Percentiles rank a stretch among this genome's conserved stretches.
phyloP scores from a whole-genome alignment of 2,797 vertebrate genomes.

The Mionectes olivaceus region DNA sequence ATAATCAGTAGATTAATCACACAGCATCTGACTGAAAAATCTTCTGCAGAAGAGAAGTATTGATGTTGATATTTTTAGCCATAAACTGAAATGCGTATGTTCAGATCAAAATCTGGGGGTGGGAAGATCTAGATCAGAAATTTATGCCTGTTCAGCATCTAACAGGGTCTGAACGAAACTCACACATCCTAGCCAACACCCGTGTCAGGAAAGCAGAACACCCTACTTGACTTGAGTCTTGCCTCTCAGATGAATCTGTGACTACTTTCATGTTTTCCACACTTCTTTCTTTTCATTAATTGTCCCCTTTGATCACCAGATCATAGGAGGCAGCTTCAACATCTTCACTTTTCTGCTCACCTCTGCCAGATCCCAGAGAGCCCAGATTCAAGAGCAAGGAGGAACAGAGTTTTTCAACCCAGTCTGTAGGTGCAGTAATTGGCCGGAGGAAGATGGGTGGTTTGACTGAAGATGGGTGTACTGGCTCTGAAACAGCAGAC shows the following conservation, averaged over 20 bases:
- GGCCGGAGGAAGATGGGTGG: neutral
- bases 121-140: neutral
- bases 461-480: neutral
- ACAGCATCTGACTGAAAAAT: neutral
- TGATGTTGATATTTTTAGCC: neutral
- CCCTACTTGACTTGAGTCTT: neutral
- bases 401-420: neutral
- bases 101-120: neutral
- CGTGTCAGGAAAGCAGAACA: neutral
- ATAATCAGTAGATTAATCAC: neutral
- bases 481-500: neutral
- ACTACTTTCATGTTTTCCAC: neutral
- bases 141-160: neutral
- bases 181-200: neutral
- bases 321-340: neutral
- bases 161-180: neutral
- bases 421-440: neutral
- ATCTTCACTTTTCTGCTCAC: neutral
- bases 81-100: neutral
- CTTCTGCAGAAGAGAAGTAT: neutral
- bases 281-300: neutral
- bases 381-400: neutral
- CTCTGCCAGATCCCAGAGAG: neutral
- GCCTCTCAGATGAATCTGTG: neutral
- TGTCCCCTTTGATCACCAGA: neutral